These are phyloP conservation scores for Caerostris darwini DNA, from an alignment of 1,140 invertebrate genomes.

Conservation along the genomic window DNA sequence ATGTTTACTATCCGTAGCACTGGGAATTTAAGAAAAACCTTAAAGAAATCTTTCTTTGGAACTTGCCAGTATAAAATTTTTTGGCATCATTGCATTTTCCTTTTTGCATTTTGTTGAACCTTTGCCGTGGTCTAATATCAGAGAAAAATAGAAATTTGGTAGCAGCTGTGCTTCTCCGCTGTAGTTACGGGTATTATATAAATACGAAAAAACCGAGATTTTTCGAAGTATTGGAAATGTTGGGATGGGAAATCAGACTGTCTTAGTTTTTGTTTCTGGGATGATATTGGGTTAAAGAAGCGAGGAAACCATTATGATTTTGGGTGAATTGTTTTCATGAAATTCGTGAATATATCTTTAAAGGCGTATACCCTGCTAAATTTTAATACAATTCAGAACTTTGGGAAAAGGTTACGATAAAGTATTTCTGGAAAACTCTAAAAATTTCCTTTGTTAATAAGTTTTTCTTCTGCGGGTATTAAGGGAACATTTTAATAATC, in stretches of 20 bases:
- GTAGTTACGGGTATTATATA: constrained; percentile 62
- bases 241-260: not conserved
- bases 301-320: constrained; percentile 39
- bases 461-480: not conserved
- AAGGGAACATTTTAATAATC: constrained; percentile 14
- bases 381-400: not conserved
- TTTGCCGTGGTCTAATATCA: constrained; percentile 65
- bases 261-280: not conserved
- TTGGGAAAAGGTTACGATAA: not conserved
- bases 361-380: not conserved
- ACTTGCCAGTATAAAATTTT: constrained; percentile 18
- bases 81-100: constrained; percentile 48
- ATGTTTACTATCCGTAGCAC: not conserved
- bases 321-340: constrained; percentile 38
- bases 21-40: constrained; percentile 4
- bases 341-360: constrained; percentile 31
- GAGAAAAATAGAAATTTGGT: constrained; percentile 54
- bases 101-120: constrained; percentile 58
- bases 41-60: constrained; percentile 28
- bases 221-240: constrained; percentile 59
- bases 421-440: not conserved
- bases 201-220: not conserved
- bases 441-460: not conserved
- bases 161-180: constrained; percentile 37
- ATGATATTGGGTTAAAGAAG: constrained; percentile 58